phyloP scores from a whole-genome alignment of 2,888 invertebrate species.

The Daptonema setosum region DNA sequence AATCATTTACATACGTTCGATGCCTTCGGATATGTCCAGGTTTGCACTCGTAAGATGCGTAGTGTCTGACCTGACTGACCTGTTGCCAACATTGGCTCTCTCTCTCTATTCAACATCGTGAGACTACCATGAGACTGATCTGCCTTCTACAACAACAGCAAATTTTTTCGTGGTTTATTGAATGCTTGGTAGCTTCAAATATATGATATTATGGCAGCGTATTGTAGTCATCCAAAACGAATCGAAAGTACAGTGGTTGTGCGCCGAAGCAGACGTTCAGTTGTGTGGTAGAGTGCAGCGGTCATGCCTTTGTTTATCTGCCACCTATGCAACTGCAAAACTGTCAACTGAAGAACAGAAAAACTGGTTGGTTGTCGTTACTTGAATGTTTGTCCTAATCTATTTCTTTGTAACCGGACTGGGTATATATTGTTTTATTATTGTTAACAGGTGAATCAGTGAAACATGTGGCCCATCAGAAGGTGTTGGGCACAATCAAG shows the following conservation, averaged over 20 bases:
- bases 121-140: background rate
- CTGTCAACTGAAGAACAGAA: background rate
- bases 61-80: too few species aligned
- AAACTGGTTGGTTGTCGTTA: too few species aligned
- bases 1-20: background rate
- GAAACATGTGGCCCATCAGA: background rate
- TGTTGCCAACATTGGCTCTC: too few species aligned
- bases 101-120: too few species aligned
- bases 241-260: background rate
- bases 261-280: background rate
- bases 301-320: background rate
- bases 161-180: background rate
- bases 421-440: too few species aligned
- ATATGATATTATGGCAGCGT: too few species aligned
- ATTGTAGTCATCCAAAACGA: background rate
- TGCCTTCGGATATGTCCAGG: background rate
- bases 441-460: background rate
- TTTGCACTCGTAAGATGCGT: too few species aligned
- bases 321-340: background rate
- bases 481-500: background rate
- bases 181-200: too few species aligned
- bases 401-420: too few species aligned
- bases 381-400: too few species aligned
- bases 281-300: background rate
- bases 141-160: background rate